Percentiles rank a stretch among this genome's conserved stretches.
These are phyloP conservation scores for Mimachlamys varia DNA, from an alignment of 2,888 invertebrate genomes.

Conservation along the genomic window DNA sequence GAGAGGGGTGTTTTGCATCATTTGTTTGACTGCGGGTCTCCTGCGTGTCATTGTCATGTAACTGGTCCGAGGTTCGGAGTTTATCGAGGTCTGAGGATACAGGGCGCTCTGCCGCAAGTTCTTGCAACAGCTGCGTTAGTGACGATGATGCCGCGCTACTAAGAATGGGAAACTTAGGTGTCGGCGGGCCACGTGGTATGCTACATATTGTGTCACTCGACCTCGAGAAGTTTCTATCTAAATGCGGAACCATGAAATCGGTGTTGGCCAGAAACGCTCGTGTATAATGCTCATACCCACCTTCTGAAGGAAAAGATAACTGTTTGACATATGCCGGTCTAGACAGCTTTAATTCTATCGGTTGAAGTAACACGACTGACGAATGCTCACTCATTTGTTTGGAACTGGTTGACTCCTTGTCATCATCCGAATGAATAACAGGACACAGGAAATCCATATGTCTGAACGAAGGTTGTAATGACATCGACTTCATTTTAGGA, in stretches of 20 bases:
- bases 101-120: conserved; percentile 66
- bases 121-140: conserved; percentile 71
- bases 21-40: not conserved
- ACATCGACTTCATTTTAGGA: conserved; percentile 57
- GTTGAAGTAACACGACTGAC: conserved; percentile 73
- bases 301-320: conserved; percentile 65
- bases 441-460: conserved; percentile 47
- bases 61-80: conserved; percentile 4
- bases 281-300: conserved; percentile 54
- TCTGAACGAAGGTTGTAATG: conserved; percentile 46
- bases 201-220: conserved; percentile 75
- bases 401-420: conserved; percentile 72
- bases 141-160: conserved; percentile 68
- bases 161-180: conserved; percentile 74
- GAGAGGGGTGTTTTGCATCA: not conserved
- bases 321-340: conserved; percentile 70
- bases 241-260: conserved; percentile 60
- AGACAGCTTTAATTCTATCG: conserved; percentile 73
- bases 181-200: conserved; percentile 71
- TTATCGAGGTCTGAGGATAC: conserved; percentile 53
- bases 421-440: conserved; percentile 67
- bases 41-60: not conserved
- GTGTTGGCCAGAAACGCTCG: conserved; percentile 58
- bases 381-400: conserved; percentile 74
- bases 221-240: conserved; percentile 67